A percentile compares a stretch with the other conserved stretches of the same genome.
These are phyloP conservation scores for Poeciliopsis presidionis DNA, from an alignment of 2,797 vertebrate genomes.

Conservation along the genomic window DNA sequence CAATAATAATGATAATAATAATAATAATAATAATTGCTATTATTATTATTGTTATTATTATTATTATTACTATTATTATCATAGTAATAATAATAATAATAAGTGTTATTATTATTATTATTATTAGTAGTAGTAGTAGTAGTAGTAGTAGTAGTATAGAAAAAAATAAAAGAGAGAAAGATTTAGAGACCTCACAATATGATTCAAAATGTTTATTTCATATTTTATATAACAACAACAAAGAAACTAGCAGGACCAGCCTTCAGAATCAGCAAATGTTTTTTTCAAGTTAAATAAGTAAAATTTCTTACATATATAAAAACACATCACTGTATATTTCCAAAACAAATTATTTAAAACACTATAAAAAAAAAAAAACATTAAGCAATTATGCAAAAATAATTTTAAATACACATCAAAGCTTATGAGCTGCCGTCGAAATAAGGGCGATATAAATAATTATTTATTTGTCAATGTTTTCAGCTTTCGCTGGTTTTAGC, in stretches of 20 bases:
- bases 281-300: not conserved
- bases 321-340: not conserved
- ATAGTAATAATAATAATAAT: too few relatives aligned
- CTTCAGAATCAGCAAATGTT: not conserved
- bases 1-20: too few relatives aligned
- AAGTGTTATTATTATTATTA: too few relatives aligned
- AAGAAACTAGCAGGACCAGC: slow-evolving; percentile 21
- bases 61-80: too few relatives aligned
- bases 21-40: too few relatives aligned
- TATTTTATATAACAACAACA: not conserved
- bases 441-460: not conserved
- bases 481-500: not conserved
- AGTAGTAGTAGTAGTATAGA: not conserved
- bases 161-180: not conserved
- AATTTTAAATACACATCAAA: not conserved
- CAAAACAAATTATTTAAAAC: not conserved
- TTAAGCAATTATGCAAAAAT: not conserved
- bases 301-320: not conserved
- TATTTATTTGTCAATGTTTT: not conserved
- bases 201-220: slow-evolving; percentile 2
- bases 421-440: slow-evolving; percentile 2
- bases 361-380: not conserved
- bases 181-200: not conserved
- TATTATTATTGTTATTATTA: too few relatives aligned
- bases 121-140: too few relatives aligned